Evolutionary conservation across 2,113 vertebrate species (phyloP).

Genomic region (Neolamprologus falcicula): DNA sequence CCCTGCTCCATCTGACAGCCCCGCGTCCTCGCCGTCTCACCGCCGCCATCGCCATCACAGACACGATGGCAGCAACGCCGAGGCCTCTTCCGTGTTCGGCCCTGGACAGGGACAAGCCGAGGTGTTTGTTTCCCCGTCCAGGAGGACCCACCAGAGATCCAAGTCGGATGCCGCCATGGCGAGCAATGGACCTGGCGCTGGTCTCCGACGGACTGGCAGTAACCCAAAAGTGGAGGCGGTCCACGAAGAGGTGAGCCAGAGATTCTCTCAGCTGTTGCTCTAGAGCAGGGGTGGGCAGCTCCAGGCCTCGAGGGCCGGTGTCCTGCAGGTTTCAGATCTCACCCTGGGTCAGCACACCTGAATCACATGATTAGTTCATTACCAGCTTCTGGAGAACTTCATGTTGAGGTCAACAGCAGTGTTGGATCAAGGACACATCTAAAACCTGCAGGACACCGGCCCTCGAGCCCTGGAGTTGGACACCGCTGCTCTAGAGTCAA

Average conservation of each 20-base stretch:
- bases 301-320: not conserved
- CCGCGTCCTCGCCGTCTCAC: not conserved
- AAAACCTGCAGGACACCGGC: not conserved
- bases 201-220: slow-evolving; percentile 87
- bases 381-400: not conserved
- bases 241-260: slow-evolving; percentile 80
- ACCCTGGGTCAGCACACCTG: not conserved
- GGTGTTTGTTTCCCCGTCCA: slow-evolving; percentile 80
- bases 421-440: not conserved
- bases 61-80: slow-evolving; percentile 29
- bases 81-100: not conserved
- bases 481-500: not conserved
- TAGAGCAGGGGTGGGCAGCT: not conserved
- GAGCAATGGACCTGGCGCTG: slow-evolving; percentile 63
- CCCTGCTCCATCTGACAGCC: slow-evolving; percentile 46
- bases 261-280: not conserved
- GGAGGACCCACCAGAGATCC: slow-evolving; percentile 91
- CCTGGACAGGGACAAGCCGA: slow-evolving; percentile 21
- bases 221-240: slow-evolving; percentile 90
- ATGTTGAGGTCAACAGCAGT: not conserved
- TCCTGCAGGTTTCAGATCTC: not conserved
- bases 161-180: slow-evolving; percentile 89
- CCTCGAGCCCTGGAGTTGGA: not conserved
- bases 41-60: slow-evolving; percentile 19
- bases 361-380: not conserved